Conservation (phyloP, 1,140 invertebrate genomes). For the Cydia splendana region DNA sequence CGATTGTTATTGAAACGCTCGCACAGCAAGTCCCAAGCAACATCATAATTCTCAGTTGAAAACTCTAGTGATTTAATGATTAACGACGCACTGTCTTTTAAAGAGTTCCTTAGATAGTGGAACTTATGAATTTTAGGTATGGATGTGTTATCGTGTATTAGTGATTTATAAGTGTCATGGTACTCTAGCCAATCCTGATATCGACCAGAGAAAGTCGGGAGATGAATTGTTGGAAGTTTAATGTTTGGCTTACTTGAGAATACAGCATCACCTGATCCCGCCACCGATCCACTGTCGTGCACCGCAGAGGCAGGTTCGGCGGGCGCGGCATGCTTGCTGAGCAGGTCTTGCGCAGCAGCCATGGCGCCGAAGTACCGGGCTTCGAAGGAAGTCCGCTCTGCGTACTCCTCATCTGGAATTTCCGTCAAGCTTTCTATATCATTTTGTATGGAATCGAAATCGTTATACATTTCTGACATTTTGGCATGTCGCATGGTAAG, state of each 20-base stretch:
- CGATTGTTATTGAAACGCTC: conserved; percentile 37
- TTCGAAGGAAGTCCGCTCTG: neutral
- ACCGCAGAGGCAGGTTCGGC: too few species aligned
- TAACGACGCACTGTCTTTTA: conserved; percentile 46
- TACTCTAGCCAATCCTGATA: too few species aligned
- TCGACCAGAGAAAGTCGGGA: too few species aligned
- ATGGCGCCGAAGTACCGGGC: neutral
- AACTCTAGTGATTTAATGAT: conserved; percentile 49
- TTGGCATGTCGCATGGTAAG: too few species aligned
- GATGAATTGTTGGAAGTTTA: too few species aligned
- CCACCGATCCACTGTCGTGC: too few species aligned
- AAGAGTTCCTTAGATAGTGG: too few species aligned
- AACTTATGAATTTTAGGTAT: conserved; percentile 43
- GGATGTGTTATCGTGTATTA: conserved; percentile 48
- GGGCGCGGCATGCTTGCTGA: too few species aligned
- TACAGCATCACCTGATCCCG: too few species aligned
- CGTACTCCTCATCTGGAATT: conserved; percentile 1
- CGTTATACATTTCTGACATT: too few species aligned
- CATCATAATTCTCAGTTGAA: conserved; percentile 37
- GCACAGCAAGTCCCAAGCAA: conserved; percentile 37
- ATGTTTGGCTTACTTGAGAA: too few species aligned
- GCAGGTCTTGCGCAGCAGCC: conserved; percentile 7
- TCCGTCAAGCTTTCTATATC: too few species aligned
- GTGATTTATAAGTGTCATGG: conserved; percentile 46
- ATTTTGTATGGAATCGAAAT: conserved; percentile 11